Evolutionary conservation across 2,113 vertebrate genomes (phyloP).

Genomic region (Coreoperca whiteheadi): DNA sequence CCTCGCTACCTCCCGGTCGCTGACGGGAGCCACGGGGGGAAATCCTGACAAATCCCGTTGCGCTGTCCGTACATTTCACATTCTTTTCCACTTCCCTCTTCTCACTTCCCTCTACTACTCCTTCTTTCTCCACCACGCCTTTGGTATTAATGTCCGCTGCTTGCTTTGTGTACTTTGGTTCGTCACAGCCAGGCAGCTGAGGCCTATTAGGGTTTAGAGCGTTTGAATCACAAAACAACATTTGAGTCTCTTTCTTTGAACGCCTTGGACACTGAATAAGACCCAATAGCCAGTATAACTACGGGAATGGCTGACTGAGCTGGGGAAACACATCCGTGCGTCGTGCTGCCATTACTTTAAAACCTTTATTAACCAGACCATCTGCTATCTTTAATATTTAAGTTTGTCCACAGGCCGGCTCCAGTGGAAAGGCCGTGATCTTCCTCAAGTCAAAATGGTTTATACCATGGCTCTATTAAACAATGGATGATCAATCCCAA

Average conservation of each 20-base stretch:
- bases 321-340: not conserved
- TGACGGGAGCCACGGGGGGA: too few species aligned
- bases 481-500: not conserved
- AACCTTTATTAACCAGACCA: not conserved
- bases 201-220: slow-evolving; percentile 25
- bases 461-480: not conserved
- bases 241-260: not conserved
- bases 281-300: slow-evolving; percentile 14
- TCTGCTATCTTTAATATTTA: too few species aligned
- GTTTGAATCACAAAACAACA: slow-evolving; percentile 18
- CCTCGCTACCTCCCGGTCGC: too few species aligned
- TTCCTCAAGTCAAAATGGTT: not conserved
- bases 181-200: slow-evolving; percentile 46
- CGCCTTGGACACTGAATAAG: slow-evolving; percentile 19
- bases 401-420: too few species aligned
- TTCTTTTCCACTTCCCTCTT: not conserved
- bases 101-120: too few species aligned
- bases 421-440: too few species aligned
- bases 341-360: not conserved
- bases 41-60: too few species aligned
- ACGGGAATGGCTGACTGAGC: not conserved
- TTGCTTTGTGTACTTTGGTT: not conserved
- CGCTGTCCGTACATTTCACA: not conserved
- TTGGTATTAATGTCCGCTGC: slow-evolving; percentile 3
- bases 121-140: not conserved